Evolutionary conservation across 1,140 invertebrate genomes (phyloP).

Genomic region (Pemphigus obesinymphae): DNA sequence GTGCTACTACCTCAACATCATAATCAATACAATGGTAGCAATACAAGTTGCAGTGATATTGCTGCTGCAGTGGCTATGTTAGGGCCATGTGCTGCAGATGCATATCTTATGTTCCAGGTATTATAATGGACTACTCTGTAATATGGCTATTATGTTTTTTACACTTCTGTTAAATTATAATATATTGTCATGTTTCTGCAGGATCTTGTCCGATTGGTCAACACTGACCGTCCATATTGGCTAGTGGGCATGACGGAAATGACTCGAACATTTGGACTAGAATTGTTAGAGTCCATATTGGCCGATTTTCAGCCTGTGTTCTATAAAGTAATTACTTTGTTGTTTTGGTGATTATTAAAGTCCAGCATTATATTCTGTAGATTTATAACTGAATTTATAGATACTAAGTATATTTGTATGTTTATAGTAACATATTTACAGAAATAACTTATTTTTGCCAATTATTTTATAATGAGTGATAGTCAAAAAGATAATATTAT

Average conservation of each 20-base stretch:
- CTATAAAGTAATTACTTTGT: constrained; percentile 66
- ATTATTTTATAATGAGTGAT: too few species aligned
- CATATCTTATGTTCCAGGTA: constrained; percentile 90
- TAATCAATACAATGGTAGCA: background rate
- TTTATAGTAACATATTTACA: too few species aligned
- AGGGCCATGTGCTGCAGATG: constrained; percentile 85
- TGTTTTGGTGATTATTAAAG: background rate
- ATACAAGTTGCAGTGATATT: background rate
- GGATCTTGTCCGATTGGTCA: constrained; percentile 94
- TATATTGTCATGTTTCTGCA: constrained; percentile 50
- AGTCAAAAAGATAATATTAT: too few species aligned
- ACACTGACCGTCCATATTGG: constrained; percentile 94
- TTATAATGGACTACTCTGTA: background rate
- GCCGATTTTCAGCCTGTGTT: constrained; percentile 88
- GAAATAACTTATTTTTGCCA: too few species aligned
- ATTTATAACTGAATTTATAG: too few species aligned
- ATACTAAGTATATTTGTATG: too few species aligned
- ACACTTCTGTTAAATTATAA: background rate
- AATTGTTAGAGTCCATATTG: constrained; percentile 88
- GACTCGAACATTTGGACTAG: constrained; percentile 93
- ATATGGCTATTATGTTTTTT: background rate
- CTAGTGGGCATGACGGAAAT: constrained; percentile 92
- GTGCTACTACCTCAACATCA: background rate
- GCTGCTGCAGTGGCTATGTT: constrained; percentile 50
- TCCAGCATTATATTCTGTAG: too few species aligned